Evolutionary conservation across 1,140 invertebrate genomes (phyloP).

Genomic region (Drosophila pachea): DNA sequence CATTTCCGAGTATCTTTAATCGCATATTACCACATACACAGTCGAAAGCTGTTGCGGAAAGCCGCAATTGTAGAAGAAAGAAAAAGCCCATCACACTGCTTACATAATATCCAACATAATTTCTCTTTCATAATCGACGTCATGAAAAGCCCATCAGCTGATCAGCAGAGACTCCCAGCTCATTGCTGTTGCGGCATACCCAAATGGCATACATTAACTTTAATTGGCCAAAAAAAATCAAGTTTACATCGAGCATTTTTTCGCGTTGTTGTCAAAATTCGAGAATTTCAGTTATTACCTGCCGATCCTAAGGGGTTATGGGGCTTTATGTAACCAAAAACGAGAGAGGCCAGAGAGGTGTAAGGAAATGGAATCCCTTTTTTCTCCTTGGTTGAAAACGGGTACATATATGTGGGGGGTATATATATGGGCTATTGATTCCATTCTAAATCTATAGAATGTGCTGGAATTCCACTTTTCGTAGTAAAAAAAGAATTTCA

Average conservation of each 20-base stretch:
- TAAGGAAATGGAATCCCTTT: too few relatives aligned
- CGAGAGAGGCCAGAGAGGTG: too few relatives aligned
- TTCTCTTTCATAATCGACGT: constrained; percentile 21
- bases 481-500: constrained; percentile 7
- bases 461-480: not conserved
- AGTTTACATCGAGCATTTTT: not conserved
- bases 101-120: constrained; percentile 20
- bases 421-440: too few relatives aligned
- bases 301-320: too few relatives aligned
- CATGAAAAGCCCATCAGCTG: constrained; percentile 10
- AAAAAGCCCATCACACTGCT: not conserved
- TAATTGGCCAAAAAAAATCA: constrained; percentile 17
- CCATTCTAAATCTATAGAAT: too few relatives aligned
- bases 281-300: too few relatives aligned
- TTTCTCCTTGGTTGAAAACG: too few relatives aligned
- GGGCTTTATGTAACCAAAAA: too few relatives aligned
- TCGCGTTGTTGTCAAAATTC: too few relatives aligned
- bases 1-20: not conserved
- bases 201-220: constrained; percentile 28
- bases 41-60: not conserved
- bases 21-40: not conserved
- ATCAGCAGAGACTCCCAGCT: constrained; percentile 12
- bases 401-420: too few relatives aligned
- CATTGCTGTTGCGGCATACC: constrained; percentile 4
- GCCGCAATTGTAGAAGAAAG: not conserved